These are phyloP conservation scores for Mythimna ferrago DNA, from an alignment of 2,888 invertebrate genomes.

Conservation along the genomic window DNA sequence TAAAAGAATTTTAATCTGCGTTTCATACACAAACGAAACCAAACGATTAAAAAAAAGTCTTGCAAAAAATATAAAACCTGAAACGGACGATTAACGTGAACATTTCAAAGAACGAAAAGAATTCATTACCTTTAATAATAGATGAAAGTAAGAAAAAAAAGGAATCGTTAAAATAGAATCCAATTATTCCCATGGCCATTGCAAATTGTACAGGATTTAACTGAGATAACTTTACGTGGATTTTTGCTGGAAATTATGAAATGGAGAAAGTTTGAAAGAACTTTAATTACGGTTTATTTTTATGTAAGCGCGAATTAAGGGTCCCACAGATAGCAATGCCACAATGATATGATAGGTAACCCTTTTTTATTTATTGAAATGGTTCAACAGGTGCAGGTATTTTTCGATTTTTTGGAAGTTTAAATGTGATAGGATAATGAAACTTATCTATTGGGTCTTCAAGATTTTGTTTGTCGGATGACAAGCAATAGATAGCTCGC, in stretches of 20 bases:
- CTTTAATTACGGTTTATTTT: conserved; percentile 31
- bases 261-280: conserved; percentile 11
- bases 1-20: neutral
- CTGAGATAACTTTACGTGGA: conserved; percentile 10
- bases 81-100: conserved; percentile 33
- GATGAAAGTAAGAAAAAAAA: conserved; percentile 57
- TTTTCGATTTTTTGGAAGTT: no score
- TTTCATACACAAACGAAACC: conserved; percentile 15
- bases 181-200: conserved; percentile 63
- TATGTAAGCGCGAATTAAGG: neutral
- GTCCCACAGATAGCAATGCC: neutral
- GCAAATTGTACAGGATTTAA: conserved; percentile 56
- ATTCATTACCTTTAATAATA: conserved; percentile 61
- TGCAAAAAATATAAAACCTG: conserved; percentile 13
- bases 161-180: conserved; percentile 62
- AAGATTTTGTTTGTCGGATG: no score
- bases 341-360: neutral
- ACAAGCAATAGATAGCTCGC: no score
- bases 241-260: conserved; percentile 34
- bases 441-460: no score
- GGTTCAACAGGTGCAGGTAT: no score
- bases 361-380: neutral
- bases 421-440: no score
- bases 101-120: conserved; percentile 46
- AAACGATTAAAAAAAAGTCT: conserved; percentile 2